Base-by-base conservation (phyloP, 1,140 invertebrate species). In the Aethina tumida region DNA sequence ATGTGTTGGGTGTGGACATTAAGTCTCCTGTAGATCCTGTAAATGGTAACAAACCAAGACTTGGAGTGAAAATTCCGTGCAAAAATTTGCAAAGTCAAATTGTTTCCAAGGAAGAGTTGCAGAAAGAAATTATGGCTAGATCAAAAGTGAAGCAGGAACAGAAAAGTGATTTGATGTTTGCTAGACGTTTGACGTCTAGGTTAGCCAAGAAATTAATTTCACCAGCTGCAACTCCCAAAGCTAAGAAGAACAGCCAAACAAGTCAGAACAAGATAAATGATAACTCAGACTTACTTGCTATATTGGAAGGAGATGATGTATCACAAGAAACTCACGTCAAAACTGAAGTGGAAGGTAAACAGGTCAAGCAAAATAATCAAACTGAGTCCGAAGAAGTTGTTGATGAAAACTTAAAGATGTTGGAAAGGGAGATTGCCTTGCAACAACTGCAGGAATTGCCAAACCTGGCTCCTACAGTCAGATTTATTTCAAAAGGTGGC, bases 1-100 rank as follows among this genome's bases (percentile, higher is more conserved):
- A 45, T 30, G 35, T 45, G 0, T 20, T 45, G 10, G 42, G 42
- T 2, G n/a, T 26, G 9, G 20, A 39, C 29, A 45, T 45, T 20
- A 25, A 22, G 1, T 35, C 39, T 18, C 42, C 42, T 8, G 19
- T 25, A 2, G 35, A 39, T 25, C 31, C 26, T 17, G 37, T 36
- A 13, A 45, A 45, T 27, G 42, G 42, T 13, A 34, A 17, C 17
- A 27, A 1, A 10, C 37, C 22, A 30, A 47, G 62, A 21, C 42
- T 65, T 10, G 65, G 65, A 27, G 65, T 66, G 22, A 63, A 60
- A 45, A 58, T 66, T 19, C 64, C 65, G 8, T 66, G 63, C 35
- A 49, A 59, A 31, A 63, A 65, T 45, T 43, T 68, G 10, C 64
- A 62, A 5, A 68, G 65, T 52, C 62, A 64, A 34, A 67, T 69